Conservation (phyloP, 1,140 invertebrate genomes). For the Colletes gigas region DNA sequence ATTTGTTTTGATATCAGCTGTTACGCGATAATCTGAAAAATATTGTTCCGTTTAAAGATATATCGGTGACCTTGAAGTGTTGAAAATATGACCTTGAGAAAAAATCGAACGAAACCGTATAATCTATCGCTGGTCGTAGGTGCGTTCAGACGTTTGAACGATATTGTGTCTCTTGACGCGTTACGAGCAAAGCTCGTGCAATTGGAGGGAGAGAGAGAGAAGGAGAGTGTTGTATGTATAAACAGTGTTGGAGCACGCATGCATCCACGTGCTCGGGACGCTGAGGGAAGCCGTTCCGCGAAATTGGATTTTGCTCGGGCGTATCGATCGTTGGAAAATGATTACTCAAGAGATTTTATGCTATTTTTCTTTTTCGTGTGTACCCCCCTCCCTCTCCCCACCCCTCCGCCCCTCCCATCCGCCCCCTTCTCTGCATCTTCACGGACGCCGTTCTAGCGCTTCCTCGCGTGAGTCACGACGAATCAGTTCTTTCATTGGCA, state of each 20-base stretch:
- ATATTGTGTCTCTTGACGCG: no score
- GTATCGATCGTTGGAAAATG: conserved; percentile 29
- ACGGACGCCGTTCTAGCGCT: conserved; percentile 8
- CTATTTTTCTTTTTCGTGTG: neutral
- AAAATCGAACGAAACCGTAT: no score
- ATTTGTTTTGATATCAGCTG: no score
- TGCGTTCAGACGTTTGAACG: no score
- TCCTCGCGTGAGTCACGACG: neutral
- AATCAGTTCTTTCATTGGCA: neutral
- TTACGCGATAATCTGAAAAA: no score
- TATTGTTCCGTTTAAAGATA: no score
- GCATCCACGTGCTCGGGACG: conserved; percentile 49
- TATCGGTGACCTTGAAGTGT: no score
- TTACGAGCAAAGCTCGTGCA: no score
- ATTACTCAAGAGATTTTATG: conserved; percentile 24
- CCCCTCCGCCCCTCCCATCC: neutral
- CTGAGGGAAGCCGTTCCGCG: conserved; percentile 43
- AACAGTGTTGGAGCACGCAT: conserved; percentile 44
- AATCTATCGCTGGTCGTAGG: no score
- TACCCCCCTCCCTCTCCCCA: neutral
- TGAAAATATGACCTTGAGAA: no score
- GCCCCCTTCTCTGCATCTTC: neutral
- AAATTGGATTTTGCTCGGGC: conserved; percentile 56
- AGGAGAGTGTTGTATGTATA: neutral
- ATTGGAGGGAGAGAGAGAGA: neutral